phyloP scores from a whole-genome alignment of 2,113 vertebrate genomes.

The Brienomyrus brachyistius region DNA sequence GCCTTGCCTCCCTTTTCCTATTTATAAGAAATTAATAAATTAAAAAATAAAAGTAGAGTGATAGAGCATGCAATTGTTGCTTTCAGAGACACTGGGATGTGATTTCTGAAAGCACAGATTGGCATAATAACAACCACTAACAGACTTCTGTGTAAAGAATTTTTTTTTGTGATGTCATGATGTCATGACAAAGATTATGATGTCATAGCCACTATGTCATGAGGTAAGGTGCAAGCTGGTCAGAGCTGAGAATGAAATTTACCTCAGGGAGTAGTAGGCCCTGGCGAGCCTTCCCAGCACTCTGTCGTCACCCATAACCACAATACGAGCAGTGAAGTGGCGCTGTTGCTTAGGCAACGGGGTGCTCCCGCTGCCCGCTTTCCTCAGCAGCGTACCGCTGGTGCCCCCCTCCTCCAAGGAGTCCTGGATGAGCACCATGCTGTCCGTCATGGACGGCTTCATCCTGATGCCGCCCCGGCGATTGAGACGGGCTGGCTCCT shows the following conservation, averaged over 20 bases:
- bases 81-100: background rate
- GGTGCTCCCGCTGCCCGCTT: slow-evolving; percentile 35
- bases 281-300: slow-evolving; percentile 77
- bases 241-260: background rate
- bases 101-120: background rate
- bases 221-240: background rate
- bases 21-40: slow-evolving; percentile 11
- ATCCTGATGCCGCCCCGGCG: slow-evolving; percentile 77
- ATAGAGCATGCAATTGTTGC: background rate
- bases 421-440: slow-evolving; percentile 61
- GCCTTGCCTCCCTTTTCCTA: slow-evolving; percentile 80
- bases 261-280: slow-evolving; percentile 79
- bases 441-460: slow-evolving; percentile 55
- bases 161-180: background rate
- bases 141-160: background rate
- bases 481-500: slow-evolving; percentile 55
- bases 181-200: background rate
- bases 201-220: background rate
- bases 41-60: background rate
- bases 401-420: slow-evolving; percentile 46
- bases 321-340: slow-evolving; percentile 73
- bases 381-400: slow-evolving; percentile 52
- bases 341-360: slow-evolving; percentile 55
- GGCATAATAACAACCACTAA: background rate
- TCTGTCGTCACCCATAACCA: slow-evolving; percentile 79